These are phyloP conservation scores for Caenorhabditis sp. DNA, from an alignment of 2,888 invertebrate species.

Conservation along the genomic window DNA sequence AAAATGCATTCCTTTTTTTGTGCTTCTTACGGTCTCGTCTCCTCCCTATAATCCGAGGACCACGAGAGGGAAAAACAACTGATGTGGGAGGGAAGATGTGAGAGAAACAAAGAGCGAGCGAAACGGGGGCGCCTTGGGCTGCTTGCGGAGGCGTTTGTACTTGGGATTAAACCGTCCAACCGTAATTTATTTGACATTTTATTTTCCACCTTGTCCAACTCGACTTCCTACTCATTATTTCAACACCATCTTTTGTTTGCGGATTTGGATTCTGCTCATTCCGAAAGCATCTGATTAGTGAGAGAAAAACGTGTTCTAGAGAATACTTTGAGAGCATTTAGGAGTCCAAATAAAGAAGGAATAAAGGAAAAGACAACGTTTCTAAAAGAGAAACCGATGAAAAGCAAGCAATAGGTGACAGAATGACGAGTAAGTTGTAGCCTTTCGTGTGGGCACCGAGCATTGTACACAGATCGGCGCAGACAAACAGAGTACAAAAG, in stretches of 20 bases:
- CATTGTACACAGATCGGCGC: constrained; percentile 44
- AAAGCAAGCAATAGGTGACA: constrained; percentile 18
- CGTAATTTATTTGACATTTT: constrained; percentile 27
- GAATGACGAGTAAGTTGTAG: constrained; percentile 32
- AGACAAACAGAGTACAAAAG: constrained; percentile 32
- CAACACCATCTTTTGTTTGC: constrained; percentile 33
- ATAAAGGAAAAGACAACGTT: constrained; percentile 7
- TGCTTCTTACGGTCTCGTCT: not conserved
- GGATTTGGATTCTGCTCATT: constrained; percentile 31
- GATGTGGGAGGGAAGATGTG: not conserved
- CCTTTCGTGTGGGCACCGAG: constrained; percentile 29
- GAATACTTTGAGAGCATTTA: no score
- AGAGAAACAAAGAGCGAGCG: constrained; percentile 25
- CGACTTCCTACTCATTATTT: constrained; percentile 3
- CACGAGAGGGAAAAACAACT: constrained; percentile 31
- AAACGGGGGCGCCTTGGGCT: constrained; percentile 35
- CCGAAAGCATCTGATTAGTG: constrained; percentile 8
- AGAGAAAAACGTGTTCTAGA: constrained; percentile 16
- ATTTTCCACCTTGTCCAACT: constrained; percentile 6
- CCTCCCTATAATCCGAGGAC: constrained; percentile 32
- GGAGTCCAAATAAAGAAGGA: not conserved
- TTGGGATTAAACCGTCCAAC: constrained; percentile 45
- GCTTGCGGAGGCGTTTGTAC: constrained; percentile 36
- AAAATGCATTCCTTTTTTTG: constrained; percentile 17
- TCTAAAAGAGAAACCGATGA: constrained; percentile 6